These are phyloP conservation scores for Momotus momota DNA, from an alignment of 2,797 vertebrate species.

Conservation along the genomic window DNA sequence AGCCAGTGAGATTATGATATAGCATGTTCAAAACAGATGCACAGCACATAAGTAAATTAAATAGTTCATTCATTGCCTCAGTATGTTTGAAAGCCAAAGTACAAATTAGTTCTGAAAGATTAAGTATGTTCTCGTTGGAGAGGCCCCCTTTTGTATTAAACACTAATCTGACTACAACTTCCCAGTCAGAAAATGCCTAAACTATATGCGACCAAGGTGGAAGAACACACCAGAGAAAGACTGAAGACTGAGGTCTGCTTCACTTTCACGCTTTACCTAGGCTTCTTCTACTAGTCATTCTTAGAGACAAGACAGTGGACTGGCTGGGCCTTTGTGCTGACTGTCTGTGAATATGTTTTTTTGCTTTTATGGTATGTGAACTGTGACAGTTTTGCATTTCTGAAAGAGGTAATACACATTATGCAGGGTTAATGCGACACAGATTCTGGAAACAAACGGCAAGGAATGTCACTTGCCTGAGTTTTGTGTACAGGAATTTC, in stretches of 20 bases:
- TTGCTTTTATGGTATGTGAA: neutral
- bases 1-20: neutral
- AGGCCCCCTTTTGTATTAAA: neutral
- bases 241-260: neutral
- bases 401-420: neutral
- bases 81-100: constrained; percentile 3
- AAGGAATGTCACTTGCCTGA: neutral
- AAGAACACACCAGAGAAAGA: neutral
- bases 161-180: neutral
- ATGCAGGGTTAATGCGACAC: neutral
- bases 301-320: neutral
- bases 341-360: neutral
- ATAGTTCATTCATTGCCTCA: neutral
- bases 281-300: neutral
- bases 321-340: neutral
- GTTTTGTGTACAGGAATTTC: neutral
- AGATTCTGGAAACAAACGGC: neutral
- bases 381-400: neutral
- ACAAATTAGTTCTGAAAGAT: constrained; percentile 8
- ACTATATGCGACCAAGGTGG: neutral
- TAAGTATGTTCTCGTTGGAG: neutral
- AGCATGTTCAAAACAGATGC: neutral
- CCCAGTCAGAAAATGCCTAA: neutral
- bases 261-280: neutral
- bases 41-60: constrained; percentile 12